Conservation (phyloP, 2,888 invertebrate species). For the Vanessa cardui region DNA sequence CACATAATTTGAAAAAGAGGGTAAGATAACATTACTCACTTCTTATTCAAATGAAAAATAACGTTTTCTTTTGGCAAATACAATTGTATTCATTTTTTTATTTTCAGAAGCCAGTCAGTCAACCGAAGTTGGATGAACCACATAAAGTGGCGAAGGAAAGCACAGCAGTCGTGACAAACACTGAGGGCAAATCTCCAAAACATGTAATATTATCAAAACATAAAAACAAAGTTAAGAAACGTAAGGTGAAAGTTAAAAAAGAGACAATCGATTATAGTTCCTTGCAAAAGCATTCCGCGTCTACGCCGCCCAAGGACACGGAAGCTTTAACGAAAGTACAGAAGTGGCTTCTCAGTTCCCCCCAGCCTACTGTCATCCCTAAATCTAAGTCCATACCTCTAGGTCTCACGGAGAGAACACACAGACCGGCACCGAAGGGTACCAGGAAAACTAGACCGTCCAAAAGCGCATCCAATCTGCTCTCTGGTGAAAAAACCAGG, state of each 20-base stretch:
- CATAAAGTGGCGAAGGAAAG: conserved; percentile 72
- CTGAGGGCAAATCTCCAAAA: conserved; percentile 82
- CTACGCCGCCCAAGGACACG: conserved; percentile 78
- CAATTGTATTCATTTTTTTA: background rate
- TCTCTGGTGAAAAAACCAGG: conserved; percentile 86
- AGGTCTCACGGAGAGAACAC: conserved; percentile 83
- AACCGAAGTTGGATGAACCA: conserved; percentile 64
- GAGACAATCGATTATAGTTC: conserved; percentile 92
- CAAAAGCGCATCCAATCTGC: conserved; percentile 88
- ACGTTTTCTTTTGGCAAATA: background rate
- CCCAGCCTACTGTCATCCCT: conserved; percentile 84
- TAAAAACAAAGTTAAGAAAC: conserved; percentile 76
- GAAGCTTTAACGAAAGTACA: conserved; percentile 89
- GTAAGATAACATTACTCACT: conserved; percentile 50
- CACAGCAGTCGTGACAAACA: conserved; percentile 70
- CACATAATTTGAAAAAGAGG: conserved; percentile 73
- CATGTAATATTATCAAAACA: conserved; percentile 78
- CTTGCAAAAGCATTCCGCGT: conserved; percentile 83
- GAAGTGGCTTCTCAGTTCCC: conserved; percentile 91
- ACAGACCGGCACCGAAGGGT: conserved; percentile 76
- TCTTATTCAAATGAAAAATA: too few relatives aligned
- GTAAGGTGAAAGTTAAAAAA: conserved; percentile 84
- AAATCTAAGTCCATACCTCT: conserved; percentile 94
- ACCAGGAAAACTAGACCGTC: conserved; percentile 82
- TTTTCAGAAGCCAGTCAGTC: conserved; percentile 66